Evolutionary conservation across 2,888 invertebrate species (phyloP), one percentile per base, ranked within the genome.

Genomic region (Machimus atricapillus): DNA sequence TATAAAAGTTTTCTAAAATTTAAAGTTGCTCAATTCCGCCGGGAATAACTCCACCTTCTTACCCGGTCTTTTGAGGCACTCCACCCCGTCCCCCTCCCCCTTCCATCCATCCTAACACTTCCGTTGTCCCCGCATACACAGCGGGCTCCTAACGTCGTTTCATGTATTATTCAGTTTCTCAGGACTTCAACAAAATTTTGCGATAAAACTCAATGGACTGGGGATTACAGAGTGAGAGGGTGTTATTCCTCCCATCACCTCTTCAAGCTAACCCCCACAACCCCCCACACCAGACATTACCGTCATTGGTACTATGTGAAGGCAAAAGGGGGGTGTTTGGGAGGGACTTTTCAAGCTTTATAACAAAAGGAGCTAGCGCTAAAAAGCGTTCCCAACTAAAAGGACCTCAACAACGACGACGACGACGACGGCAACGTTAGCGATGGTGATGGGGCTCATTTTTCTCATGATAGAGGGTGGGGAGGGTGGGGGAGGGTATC

Each of bases 111-210:
- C 7, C 27, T 2, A 40, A 40, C 40, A 40, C 7, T 2, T 12
- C 66, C 8, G 7, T 19, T 58, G 3, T 4, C 23, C 27, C 19
- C 23, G 9, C 23, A 12, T 12, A 23, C 19, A 52, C 66, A 66
- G 5, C 23, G 66, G 12, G 23, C 23, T 66, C 12, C 27, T 16
- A 58, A 52, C 82, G 40, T 31, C 58, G 31, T 43, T 16, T 8
- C 82, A 73, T 74, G 46, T 74, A 31, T 74, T 85, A 74, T 74
- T 73, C 73, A 74, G 73, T 74, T 85, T 74, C 85, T 74, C 74
- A 85, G 85, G 74, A 74, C 85, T 85, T 74, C 74, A 74, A 85
- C 85, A 85, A 85, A 85, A 85, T 85, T 85, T 85, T 85, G 74
- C 85, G 85, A 74, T 74, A 85, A 85, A 73, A 85, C 23, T 85